Base-by-base conservation (phyloP, 2,888 invertebrate genomes). In the Odontomyia ornata region DNA sequence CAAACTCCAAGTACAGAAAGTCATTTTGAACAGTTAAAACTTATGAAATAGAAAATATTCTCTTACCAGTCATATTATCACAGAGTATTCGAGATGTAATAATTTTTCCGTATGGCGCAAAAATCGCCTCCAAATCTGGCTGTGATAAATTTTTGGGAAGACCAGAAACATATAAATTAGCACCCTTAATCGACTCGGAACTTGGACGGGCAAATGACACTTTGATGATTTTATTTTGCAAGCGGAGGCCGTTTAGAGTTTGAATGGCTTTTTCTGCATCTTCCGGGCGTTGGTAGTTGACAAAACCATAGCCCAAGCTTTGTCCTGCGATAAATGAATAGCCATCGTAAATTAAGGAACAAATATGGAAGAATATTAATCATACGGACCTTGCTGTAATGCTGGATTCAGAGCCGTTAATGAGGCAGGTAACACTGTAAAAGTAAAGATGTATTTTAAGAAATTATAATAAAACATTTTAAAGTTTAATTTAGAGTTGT, bases 211-310 rank as follows among this genome's bases (percentile, higher is more conserved):
- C 98, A 89, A 95, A 97, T 82, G 98, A 98, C 88, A 97, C 98
- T 93, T 99, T 99, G 86, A 99, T 99, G 80, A 98, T 99, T 91
- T 99, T 99, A 89, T 99, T 99, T 89, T 99, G 99, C 83, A 99
- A 92, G 83, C 99, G 92, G 83, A 99, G 93, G 83, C 99, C 99
- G 89, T 99, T 99, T 84, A 99, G 91, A 80, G 97, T 97, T 88
- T 95, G 94, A 88, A 99, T 98, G 82, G 99, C 99, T 89, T 98
- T 98, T 88, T 97, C 96, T 81, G 99, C 99, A 88, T 99, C 99
- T 88, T 98, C 98, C 80, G 96, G 92, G 83, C 96, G 92, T 88
- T 97, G 96, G 90, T 98, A 99, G 91, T 99, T 99, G 86, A 99
- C 99, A 89, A 99, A 99, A 84, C 99, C 99, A 89, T 99, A 99